Evolutionary conservation across 2,113 vertebrate genomes (phyloP).

Genomic region (Microtus oregoni): DNA sequence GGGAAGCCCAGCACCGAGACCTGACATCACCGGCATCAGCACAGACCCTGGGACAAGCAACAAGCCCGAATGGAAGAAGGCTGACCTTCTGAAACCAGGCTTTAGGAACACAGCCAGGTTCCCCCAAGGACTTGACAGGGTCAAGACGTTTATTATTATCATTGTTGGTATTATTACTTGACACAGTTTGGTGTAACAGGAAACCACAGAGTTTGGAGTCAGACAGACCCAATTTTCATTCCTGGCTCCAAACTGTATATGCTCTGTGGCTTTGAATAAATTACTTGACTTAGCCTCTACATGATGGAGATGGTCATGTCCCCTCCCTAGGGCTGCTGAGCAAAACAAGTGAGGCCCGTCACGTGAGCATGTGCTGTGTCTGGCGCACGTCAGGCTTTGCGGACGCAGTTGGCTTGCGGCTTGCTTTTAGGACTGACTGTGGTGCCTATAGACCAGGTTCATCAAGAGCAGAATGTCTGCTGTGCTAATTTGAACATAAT

Average conservation of each 20-base stretch:
- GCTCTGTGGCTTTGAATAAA: slow-evolving; percentile 45
- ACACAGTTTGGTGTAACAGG: slow-evolving; percentile 6
- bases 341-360: neutral
- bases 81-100: neutral
- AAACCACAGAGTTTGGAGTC: slow-evolving; percentile 51
- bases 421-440: neutral
- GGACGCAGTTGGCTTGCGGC: neutral
- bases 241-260: slow-evolving; percentile 2
- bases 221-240: slow-evolving; percentile 39
- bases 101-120: neutral
- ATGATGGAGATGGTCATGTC: neutral
- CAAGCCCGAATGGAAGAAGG: neutral
- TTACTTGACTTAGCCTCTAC: slow-evolving; percentile 2
- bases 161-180: slow-evolving; percentile 40
- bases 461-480: neutral
- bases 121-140: neutral
- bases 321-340: neutral
- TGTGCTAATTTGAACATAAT: neutral
- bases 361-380: neutral
- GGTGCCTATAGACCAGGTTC: neutral
- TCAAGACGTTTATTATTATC: neutral
- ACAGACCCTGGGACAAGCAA: neutral
- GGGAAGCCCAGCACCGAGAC: neutral
- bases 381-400: neutral
- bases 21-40: neutral